Percentiles rank a stretch among this genome's conserved stretches.
These are phyloP conservation scores for Clistopyga incitator DNA, from an alignment of 2,888 invertebrate species.

Conservation along the genomic window DNA sequence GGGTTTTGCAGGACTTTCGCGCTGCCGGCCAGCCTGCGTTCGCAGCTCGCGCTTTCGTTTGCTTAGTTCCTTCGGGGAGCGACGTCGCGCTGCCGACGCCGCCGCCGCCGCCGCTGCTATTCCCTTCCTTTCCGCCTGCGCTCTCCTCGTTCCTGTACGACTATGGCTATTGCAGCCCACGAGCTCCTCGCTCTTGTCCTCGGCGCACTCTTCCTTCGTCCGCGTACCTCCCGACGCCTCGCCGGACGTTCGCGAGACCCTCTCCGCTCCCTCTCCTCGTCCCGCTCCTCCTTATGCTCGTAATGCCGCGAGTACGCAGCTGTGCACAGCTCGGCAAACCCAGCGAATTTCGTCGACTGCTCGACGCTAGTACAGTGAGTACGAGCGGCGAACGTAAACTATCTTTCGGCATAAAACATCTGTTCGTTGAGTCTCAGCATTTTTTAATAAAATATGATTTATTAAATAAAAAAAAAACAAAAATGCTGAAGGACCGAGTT, in stretches of 20 bases:
- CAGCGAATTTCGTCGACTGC: constrained; percentile 43
- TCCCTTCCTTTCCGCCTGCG: constrained; percentile 10
- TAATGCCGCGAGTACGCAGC: constrained; percentile 51
- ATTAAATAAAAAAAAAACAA: too few relatives aligned
- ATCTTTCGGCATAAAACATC: not conserved
- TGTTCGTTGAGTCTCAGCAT: not conserved
- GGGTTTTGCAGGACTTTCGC: constrained; percentile 2
- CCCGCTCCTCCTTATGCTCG: constrained; percentile 10
- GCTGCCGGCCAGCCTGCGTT: constrained; percentile 16
- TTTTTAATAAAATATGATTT: too few relatives aligned
- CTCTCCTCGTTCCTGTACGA: constrained; percentile 15
- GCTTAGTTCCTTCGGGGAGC: constrained; percentile 37
- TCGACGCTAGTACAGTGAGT: not conserved
- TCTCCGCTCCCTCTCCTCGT: constrained; percentile 3
- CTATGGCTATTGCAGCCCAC: constrained; percentile 22
- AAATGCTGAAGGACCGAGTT: too few relatives aligned
- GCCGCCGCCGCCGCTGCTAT: constrained; percentile 12
- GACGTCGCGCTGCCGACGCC: constrained; percentile 35
- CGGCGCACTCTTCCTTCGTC: constrained; percentile 39
- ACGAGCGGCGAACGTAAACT: not conserved
- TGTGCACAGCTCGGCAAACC: constrained; percentile 52
- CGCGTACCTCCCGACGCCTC: constrained; percentile 34
- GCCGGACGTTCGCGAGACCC: constrained; percentile 43
- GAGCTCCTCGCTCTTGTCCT: constrained; percentile 38
- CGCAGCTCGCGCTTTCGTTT: constrained; percentile 11